phyloP scores from a whole-genome alignment of 2,113 vertebrate species.

The Aspidoscelis tigris region DNA sequence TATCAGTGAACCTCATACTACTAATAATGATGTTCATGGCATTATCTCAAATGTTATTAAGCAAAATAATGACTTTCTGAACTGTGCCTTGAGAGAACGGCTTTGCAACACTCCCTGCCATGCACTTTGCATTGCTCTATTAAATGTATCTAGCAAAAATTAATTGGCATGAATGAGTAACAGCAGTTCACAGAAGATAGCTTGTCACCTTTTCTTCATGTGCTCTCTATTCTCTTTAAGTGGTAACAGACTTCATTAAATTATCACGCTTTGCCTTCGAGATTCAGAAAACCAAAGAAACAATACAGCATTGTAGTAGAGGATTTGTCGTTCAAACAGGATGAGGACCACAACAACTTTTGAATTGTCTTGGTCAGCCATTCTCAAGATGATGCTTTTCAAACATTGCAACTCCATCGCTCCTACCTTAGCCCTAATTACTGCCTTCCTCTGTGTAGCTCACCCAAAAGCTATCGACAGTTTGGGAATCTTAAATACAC shows the following conservation, averaged over 20 bases:
- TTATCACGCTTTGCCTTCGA: constrained; percentile 49
- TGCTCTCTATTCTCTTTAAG: constrained; percentile 57
- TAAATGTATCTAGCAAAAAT: constrained; percentile 58
- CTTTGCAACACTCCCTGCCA: constrained; percentile 47
- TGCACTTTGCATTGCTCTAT: constrained; percentile 52
- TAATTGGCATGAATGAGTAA: constrained; percentile 58
- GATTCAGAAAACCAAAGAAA: constrained; percentile 50
- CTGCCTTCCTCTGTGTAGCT: no score
- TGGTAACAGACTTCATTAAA: constrained; percentile 59
- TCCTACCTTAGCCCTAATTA: no score
- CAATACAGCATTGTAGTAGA: neutral
- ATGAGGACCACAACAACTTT: neutral
- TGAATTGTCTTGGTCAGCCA: neutral
- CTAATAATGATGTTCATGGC: constrained; percentile 58
- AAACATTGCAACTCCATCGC: no score
- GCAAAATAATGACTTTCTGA: constrained; percentile 66
- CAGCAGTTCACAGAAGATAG: constrained; percentile 56
- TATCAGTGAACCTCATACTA: constrained; percentile 31
- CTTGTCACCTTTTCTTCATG: constrained; percentile 57
- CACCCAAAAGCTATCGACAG: no score
- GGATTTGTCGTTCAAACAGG: constrained; percentile 5
- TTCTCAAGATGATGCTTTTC: no score
- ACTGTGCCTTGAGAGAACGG: constrained; percentile 52
- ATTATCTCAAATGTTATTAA: constrained; percentile 68
- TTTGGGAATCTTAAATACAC: no score